Base-by-base conservation (phyloP, 2,113 vertebrate genomes). In the Petrocephalus zakoni region DNA sequence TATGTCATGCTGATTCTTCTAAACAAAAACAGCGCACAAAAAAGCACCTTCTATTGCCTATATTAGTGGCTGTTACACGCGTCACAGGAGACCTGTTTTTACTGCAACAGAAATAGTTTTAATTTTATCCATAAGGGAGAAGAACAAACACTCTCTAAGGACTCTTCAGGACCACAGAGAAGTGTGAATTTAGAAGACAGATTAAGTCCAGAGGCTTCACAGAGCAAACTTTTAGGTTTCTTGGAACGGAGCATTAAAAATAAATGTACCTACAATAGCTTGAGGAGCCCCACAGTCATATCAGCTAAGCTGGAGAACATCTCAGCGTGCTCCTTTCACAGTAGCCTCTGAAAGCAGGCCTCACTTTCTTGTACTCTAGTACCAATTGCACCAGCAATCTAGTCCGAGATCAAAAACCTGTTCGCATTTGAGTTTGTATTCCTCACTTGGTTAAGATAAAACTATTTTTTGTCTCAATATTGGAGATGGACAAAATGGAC, bases 311-410 rank as follows among this genome's bases (percentile, higher is more conserved):
- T 87, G 46, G 49, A 72, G 47, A n/a, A 61, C n/a, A 72, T 21
- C 42, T 64, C 58, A 64, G 42, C 22, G 49, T 87, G 42, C 34
- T 68, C 86, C 21, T 21, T 47, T 87, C 56, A 87, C 37, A 21
- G 11, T 61, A 10, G 86, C 2, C 47, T 13, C 64, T 42, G 58
- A 25, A 87, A 56, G 85, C 90, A 91, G 88, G 90, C 90, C 92
- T 90, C 92, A 9, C 29, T 0, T 75, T 75, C 68, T 1, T 75
- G 37, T 75, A 75, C 34, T 78, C 34, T 29, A 42, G 72, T 78
- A 68, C 22, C 25, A 78, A 78, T 11, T 78, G 34, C 34, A 29
- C 17, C 2, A 42, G 11, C 72, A 78, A 21, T 78, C 34, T 78
- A 78, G 34, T 78, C 72, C 5, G 25, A 34, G 7, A 0, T 78